Evolutionary conservation across 1,140 invertebrate genomes (phyloP).

Genomic region (Orchesella cincta): DNA sequence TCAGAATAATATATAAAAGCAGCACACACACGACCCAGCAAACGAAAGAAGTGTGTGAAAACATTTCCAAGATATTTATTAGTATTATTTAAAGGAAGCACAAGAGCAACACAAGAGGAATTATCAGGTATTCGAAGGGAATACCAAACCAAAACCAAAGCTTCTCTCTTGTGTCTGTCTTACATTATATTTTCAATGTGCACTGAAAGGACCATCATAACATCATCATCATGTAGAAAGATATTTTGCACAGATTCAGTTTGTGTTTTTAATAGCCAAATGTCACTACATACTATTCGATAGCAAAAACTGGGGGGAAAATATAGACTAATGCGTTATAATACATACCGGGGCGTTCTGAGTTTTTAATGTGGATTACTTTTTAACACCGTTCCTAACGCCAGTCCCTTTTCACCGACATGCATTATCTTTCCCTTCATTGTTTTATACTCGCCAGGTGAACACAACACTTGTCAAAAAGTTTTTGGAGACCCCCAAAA

Average conservation of each 20-base stretch:
- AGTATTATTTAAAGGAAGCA: conserved; percentile 24
- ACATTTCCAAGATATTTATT: conserved; percentile 27
- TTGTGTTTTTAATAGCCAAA: conserved; percentile 26
- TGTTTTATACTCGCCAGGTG: too few species aligned
- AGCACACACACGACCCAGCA: too few species aligned
- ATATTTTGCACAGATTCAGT: not conserved
- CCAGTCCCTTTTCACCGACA: too few species aligned
- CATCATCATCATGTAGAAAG: not conserved
- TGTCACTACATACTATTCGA: not conserved
- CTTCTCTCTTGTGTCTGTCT: too few species aligned
- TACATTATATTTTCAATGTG: conserved; percentile 26
- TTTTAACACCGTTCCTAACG: not conserved
- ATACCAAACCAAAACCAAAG: conserved; percentile 19
- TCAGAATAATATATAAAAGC: too few species aligned
- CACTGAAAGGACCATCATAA: conserved; percentile 19
- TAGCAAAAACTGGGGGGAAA: conserved; percentile 21
- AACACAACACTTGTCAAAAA: too few species aligned
- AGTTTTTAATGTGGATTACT: not conserved
- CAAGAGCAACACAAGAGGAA: conserved; percentile 26
- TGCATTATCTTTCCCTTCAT: too few species aligned
- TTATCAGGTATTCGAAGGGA: conserved; percentile 27
- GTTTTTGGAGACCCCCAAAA: not conserved
- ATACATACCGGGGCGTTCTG: not conserved
- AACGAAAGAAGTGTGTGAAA: too few species aligned
- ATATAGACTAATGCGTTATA: too few species aligned